Conservation (phyloP, 2,888 invertebrate species). For the Ferrisia virgata region DNA sequence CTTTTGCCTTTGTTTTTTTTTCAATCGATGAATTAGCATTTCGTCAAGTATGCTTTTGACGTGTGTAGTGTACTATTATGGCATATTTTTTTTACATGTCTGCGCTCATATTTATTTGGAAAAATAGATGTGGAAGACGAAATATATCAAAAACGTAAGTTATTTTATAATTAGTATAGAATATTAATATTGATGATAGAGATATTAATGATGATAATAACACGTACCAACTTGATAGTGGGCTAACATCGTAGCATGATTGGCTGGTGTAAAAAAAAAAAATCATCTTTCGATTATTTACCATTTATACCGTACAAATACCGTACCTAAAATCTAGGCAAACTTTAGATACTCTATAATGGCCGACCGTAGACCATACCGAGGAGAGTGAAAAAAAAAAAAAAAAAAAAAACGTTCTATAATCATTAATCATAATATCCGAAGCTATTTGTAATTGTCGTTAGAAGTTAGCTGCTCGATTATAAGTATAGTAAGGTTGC, state of each 20-base stretch:
- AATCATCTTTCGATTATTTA: background rate
- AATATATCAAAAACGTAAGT: conserved; percentile 15
- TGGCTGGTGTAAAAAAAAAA: too few relatives aligned
- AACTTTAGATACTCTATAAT: background rate
- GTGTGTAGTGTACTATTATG: background rate
- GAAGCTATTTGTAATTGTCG: conserved; percentile 24
- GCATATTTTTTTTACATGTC: background rate
- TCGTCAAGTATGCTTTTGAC: background rate
- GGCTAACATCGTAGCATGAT: too few relatives aligned
- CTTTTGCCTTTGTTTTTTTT: background rate
- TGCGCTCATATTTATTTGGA: background rate
- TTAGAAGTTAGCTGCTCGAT: background rate
- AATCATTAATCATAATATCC: conserved; percentile 14
- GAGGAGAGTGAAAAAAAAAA: too few relatives aligned
- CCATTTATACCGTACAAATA: background rate
- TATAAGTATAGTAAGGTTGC: background rate
- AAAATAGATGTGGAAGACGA: background rate
- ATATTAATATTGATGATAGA: background rate
- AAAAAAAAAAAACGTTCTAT: background rate
- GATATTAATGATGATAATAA: too few relatives aligned
- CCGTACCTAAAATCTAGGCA: background rate
- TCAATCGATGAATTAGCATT: background rate
- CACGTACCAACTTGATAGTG: too few relatives aligned
- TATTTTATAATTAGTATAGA: background rate
- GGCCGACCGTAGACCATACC: background rate